Conservation (phyloP, 1,140 invertebrate genomes). For the Palaemon carinicauda region DNA sequence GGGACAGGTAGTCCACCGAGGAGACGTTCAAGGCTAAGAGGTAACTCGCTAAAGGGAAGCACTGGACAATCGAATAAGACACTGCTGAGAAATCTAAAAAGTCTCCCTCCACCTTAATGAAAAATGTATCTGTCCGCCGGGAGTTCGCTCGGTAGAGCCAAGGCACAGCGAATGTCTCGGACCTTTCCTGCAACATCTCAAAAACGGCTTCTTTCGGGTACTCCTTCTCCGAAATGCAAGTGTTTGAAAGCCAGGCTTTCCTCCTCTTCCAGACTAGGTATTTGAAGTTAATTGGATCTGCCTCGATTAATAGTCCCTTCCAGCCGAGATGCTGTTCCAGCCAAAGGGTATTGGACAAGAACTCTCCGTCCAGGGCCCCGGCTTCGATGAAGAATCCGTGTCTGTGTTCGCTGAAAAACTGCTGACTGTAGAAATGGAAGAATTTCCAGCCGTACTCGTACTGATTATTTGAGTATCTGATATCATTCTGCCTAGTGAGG, state of each 20-base stretch:
- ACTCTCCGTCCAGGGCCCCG: constrained; percentile 64
- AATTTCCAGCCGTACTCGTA: constrained; percentile 34
- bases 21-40: constrained; percentile 44
- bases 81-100: background rate
- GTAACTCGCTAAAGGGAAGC: constrained; percentile 31
- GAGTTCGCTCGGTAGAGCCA: constrained; percentile 10
- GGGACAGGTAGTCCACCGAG: constrained; percentile 49
- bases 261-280: constrained; percentile 58
- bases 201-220: constrained; percentile 62
- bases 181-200: background rate
- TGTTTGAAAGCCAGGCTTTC: constrained; percentile 50
- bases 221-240: constrained; percentile 60
- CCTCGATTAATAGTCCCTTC: constrained; percentile 64
- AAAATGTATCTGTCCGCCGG: background rate
- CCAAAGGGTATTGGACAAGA: constrained; percentile 63
- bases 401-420: constrained; percentile 33
- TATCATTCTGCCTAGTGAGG: background rate
- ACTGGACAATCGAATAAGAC: constrained; percentile 22
- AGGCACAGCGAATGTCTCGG: too few relatives aligned
- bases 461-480: background rate
- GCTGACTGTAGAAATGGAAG: constrained; percentile 23
- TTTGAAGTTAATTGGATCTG: constrained; percentile 61
- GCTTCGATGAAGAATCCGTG: constrained; percentile 64
- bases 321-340: constrained; percentile 62
- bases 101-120: background rate